Evolutionary conservation across 2,888 invertebrate species (phyloP).

Genomic region (Polietes domitor): DNA sequence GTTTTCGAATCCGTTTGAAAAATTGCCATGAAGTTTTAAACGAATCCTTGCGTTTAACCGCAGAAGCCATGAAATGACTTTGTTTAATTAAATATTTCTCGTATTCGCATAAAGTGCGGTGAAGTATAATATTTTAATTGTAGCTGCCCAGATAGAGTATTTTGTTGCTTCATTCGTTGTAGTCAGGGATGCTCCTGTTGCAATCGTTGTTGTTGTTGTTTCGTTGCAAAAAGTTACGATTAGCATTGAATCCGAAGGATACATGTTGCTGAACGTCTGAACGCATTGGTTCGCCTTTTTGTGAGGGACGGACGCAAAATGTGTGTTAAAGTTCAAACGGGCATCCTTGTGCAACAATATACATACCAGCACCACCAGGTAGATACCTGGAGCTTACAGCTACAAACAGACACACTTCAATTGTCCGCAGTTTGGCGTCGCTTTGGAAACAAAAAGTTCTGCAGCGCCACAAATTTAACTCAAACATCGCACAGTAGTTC

Average conservation of each 20-base stretch:
- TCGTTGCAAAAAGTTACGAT: conserved; percentile 13
- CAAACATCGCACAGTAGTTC: too few relatives aligned
- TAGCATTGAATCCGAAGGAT: conserved; percentile 27
- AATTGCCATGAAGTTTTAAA: conserved; percentile 39
- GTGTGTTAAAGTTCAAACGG: conserved; percentile 20
- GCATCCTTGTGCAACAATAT: background rate
- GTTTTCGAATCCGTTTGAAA: conserved; percentile 8
- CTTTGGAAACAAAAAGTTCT: background rate
- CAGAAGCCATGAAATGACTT: conserved; percentile 38
- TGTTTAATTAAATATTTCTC: conserved; percentile 53
- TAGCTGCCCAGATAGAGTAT: background rate
- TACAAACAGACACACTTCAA: background rate
- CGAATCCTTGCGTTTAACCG: conserved; percentile 50
- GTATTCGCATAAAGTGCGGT: conserved; percentile 44
- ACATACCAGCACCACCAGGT: background rate
- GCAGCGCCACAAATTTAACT: too few relatives aligned
- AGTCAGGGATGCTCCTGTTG: background rate
- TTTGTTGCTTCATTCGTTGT: background rate
- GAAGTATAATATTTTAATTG: conserved; percentile 44
- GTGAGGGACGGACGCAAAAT: background rate
- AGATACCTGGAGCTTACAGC: too few relatives aligned
- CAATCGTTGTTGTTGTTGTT: background rate
- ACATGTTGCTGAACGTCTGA: background rate
- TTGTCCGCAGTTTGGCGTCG: too few relatives aligned
- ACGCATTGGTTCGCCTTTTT: conserved; percentile 15